Conservation (phyloP, 1,140 invertebrate genomes). For the Geopemphigus sp. region DNA sequence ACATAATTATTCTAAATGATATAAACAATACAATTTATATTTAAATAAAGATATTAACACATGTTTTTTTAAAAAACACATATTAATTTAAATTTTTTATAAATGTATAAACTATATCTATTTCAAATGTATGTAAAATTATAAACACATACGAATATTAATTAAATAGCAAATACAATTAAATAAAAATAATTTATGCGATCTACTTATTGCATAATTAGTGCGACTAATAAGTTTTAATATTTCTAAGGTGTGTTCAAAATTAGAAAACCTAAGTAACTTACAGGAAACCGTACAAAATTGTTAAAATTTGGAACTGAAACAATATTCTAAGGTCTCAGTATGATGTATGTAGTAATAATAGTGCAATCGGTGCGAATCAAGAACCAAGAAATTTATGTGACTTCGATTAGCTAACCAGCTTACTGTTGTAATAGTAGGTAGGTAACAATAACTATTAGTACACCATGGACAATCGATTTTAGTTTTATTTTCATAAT, state of each 20-base stretch:
- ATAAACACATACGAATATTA: neutral
- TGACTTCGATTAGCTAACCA: constrained; percentile 17
- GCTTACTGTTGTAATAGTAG: constrained; percentile 3
- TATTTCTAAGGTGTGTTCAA: too few species aligned
- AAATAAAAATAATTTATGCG: neutral
- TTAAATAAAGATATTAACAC: neutral
- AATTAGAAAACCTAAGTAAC: too few species aligned
- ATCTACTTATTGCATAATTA: neutral
- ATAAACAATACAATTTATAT: neutral
- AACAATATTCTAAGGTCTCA: constrained; percentile 6
- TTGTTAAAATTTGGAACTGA: neutral
- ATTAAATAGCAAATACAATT: neutral
- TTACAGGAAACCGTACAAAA: neutral
- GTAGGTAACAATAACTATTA: neutral
- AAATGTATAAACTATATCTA: neutral
- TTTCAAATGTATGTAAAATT: neutral
- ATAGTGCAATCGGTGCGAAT: neutral
- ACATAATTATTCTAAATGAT: neutral
- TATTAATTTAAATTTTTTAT: neutral
- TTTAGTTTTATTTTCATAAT: constrained; percentile 1
- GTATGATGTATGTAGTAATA: neutral
- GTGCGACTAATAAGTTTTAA: too few species aligned
- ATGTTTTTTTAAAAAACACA: neutral
- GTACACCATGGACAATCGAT: constrained; percentile 31
- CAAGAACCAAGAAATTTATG: neutral